Percentiles rank a stretch among this genome's conserved stretches.
These are phyloP conservation scores for Drepana falcataria DNA, from an alignment of 2,888 invertebrate genomes.

Conservation along the genomic window DNA sequence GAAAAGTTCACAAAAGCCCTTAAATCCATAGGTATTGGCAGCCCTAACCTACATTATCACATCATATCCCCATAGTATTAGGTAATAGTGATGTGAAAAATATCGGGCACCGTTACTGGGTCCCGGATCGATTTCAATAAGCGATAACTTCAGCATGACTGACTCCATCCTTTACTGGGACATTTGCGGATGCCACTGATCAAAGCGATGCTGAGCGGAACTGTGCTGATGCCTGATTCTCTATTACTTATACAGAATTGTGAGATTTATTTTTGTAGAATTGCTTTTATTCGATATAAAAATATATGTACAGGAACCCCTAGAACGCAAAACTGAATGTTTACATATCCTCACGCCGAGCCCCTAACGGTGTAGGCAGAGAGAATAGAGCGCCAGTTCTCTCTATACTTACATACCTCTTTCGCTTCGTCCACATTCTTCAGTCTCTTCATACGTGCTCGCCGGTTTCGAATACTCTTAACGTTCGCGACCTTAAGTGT, in stretches of 20 bases:
- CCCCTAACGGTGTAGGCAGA: too few relatives aligned
- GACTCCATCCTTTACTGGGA: slow-evolving; percentile 31
- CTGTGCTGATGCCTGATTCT: slow-evolving; percentile 5
- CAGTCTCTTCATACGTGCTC: too few relatives aligned
- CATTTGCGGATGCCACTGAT: slow-evolving; percentile 39
- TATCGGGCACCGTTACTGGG: slow-evolving; percentile 24
- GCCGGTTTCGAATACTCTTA: too few relatives aligned
- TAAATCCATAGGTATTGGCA: background rate
- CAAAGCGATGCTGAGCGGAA: slow-evolving; percentile 28
- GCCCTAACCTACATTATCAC: slow-evolving; percentile 4
- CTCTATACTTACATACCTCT: too few relatives aligned
- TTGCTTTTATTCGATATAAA: too few relatives aligned
- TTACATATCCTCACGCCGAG: too few relatives aligned
- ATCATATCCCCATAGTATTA: slow-evolving; percentile 31
- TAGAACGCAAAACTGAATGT: too few relatives aligned
- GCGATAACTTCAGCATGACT: slow-evolving; percentile 64
- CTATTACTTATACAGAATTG: background rate
- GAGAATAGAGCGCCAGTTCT: too few relatives aligned
- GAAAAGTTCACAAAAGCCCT: background rate
- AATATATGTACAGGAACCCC: too few relatives aligned
- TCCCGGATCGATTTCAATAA: slow-evolving; percentile 60
- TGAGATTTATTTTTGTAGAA: background rate
- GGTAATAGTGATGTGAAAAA: slow-evolving; percentile 41
- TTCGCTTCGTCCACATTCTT: too few relatives aligned
- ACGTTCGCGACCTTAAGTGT: too few relatives aligned